phyloP scores from a whole-genome alignment of 2,888 invertebrate species.

The Orthosia incerta region DNA sequence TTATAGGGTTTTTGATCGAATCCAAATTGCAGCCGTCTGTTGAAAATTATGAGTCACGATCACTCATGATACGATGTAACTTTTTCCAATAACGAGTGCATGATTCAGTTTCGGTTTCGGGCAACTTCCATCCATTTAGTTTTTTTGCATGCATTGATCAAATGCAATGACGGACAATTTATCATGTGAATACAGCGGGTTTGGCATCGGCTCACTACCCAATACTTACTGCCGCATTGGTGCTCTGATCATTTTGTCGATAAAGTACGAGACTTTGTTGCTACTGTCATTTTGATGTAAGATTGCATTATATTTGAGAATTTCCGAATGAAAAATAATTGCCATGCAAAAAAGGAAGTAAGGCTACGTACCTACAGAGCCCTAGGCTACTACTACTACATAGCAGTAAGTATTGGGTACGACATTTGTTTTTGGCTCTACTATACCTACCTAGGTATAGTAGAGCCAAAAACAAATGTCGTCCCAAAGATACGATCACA shows the following conservation, averaged over 20 bases:
- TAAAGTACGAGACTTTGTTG: constrained; percentile 9
- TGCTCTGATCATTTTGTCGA: constrained; percentile 16
- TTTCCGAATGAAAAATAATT: neutral
- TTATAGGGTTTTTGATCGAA: constrained; percentile 20
- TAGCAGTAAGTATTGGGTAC: no score
- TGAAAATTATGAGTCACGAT: constrained; percentile 46
- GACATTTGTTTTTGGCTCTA: no score
- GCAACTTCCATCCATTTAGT: constrained; percentile 66
- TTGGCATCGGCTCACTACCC: constrained; percentile 27
- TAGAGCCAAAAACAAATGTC: neutral
- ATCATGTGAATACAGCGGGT: constrained; percentile 54
- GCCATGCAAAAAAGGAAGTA: neutral
- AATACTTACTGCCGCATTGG: constrained; percentile 21
- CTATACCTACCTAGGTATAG: neutral
- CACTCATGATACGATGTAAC: constrained; percentile 33
- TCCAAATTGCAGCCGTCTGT: constrained; percentile 24
- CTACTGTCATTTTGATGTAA: neutral
- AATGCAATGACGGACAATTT: constrained; percentile 66
- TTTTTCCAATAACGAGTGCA: constrained; percentile 44
- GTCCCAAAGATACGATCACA: neutral
- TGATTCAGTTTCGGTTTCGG: constrained; percentile 75
- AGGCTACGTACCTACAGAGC: no score
- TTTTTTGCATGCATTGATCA: constrained; percentile 71
- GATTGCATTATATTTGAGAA: neutral
- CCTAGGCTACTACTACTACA: no score